Base-by-base conservation (phyloP, 1,140 invertebrate species). In the Drosophila obscura region DNA sequence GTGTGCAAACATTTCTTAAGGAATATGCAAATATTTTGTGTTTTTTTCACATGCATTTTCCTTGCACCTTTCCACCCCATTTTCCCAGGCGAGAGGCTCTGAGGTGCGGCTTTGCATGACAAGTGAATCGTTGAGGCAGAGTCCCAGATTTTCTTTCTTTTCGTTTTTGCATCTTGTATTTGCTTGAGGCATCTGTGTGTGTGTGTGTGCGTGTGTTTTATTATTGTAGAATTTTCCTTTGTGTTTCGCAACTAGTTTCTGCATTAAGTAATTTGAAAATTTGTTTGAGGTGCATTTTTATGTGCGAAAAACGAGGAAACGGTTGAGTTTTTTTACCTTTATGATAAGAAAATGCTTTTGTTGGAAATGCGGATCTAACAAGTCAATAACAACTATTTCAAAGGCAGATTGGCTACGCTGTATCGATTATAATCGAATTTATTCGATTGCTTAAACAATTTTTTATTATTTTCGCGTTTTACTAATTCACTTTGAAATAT, bases 11-110 rank as follows among this genome's bases (percentile, higher is more conserved):
- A 57, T 59, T 68, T 82, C 80, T 82, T 82, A 73, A 82, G 80
- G 31, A 68, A 64, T 65, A 77, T 82, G 74, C 79, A 82, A 83
- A 82, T 75, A 78, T 82, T 82, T 69, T 73, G 75, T 16, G 1
- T 45, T 52, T 48, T 45, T 16, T 26, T 11, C 11, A 5, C 49
- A 55, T 63, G 43, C 26, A 43, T 58, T 50, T 57, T 68, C 35
- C 35, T 13, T 39, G 35, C 35, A 39, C 35, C 9, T 39, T 73
- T 51, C 44, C 55, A 50, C 52, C 57, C 57, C 43, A 52, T 77
- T 72, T 48, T 60, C 48, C 31, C 31, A 11, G 31, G 31, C 31
- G 3, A 9, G n/a, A 22, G 22, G 9, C 28, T 67, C 67, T 45
- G 31, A 13, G 35, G 35, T 13, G 45, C 43, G 55, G 43, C 55